Conservation (phyloP, 2,113 vertebrate genomes). For the Macrotis lagotis region DNA sequence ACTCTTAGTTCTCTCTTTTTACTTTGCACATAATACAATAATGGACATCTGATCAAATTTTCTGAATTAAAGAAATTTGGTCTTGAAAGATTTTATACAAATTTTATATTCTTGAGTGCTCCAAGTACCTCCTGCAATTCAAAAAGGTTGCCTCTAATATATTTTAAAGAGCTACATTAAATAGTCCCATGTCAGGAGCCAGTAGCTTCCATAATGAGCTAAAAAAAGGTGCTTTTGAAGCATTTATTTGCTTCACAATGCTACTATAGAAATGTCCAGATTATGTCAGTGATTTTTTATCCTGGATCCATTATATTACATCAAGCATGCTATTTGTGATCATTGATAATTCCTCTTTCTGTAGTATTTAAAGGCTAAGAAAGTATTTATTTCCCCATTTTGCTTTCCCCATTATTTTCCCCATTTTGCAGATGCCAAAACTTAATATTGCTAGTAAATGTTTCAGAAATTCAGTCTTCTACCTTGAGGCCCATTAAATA, state of each 20-base stretch:
- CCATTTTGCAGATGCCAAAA: not conserved
- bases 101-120: constrained; percentile 8
- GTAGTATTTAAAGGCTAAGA: not conserved
- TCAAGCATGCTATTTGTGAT: not conserved
- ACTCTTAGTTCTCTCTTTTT: not conserved
- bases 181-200: constrained; percentile 28
- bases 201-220: constrained; percentile 29
- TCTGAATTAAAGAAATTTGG: not conserved
- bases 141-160: constrained; percentile 21
- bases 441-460: not conserved
- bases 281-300: constrained; percentile 9
- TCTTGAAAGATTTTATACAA: constrained; percentile 11
- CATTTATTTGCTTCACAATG: constrained; percentile 36
- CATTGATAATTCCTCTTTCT: not conserved
- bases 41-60: not conserved
- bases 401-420: too few relatives aligned
- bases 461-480: not conserved
- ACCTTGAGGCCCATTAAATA: not conserved
- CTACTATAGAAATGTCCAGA: constrained; percentile 42
- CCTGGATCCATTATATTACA: not conserved
- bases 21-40: not conserved
- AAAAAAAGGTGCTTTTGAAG: constrained; percentile 38
- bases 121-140: not conserved
- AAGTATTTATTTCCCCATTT: not conserved
- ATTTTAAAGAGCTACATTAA: constrained; percentile 32